Conservation (phyloP, 2,797 vertebrate genomes). For the Epinephelus awoara region DNA sequence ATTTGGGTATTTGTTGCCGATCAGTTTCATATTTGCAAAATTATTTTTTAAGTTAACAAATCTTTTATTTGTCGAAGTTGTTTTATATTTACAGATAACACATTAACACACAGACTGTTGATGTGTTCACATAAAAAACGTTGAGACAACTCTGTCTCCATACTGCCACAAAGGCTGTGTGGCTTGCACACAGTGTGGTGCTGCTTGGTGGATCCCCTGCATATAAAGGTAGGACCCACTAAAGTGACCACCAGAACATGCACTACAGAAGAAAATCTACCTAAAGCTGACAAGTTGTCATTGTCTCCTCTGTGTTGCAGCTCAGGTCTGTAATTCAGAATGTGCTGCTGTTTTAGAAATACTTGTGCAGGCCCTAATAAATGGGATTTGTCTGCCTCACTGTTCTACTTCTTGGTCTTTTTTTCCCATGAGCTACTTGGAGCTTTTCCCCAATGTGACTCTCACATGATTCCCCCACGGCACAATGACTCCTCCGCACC, state of each 20-base stretch:
- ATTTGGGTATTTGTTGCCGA: too few relatives aligned
- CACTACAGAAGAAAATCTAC: background rate
- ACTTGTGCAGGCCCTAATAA: constrained; percentile 4
- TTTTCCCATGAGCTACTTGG: constrained; percentile 60
- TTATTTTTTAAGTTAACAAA: too few relatives aligned
- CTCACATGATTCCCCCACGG: constrained; percentile 75
- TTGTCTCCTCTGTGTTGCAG: constrained; percentile 2
- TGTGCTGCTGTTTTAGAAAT: constrained; percentile 12
- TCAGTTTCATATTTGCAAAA: too few relatives aligned
- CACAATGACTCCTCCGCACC: constrained; percentile 57
- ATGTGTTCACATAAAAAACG: too few relatives aligned
- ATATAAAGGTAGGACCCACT: background rate
- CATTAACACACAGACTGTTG: too few relatives aligned
- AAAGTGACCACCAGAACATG: background rate
- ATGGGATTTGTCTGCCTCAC: constrained; percentile 39
- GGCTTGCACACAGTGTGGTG: background rate
- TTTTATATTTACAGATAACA: too few relatives aligned
- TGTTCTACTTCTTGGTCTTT: constrained; percentile 34
- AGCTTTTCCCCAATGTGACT: constrained; percentile 76
- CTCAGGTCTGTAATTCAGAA: constrained; percentile 5
- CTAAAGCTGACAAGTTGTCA: background rate
- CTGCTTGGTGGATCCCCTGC: constrained; percentile 3
- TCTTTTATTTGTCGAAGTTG: too few relatives aligned
- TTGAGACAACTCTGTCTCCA: too few relatives aligned
- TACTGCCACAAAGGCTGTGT: background rate